A percentile compares a stretch with the other conserved stretches of the same genome.
Evolutionary conservation across 1,140 invertebrate species (phyloP).

Genomic region (Rhopalosiphum maidis): DNA sequence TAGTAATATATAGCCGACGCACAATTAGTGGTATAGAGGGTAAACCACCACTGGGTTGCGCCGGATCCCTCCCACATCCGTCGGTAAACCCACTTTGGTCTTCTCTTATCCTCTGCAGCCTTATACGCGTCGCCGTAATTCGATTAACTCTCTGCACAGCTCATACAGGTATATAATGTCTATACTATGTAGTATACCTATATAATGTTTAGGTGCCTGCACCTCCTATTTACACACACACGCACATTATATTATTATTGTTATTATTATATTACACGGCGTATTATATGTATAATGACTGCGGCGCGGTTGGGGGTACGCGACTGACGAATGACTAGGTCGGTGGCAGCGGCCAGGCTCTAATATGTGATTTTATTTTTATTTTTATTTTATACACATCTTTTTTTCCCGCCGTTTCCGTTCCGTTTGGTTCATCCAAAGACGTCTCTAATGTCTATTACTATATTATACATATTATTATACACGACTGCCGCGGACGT

Average conservation of each 20-base stretch:
- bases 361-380: slow-evolving; percentile 27
- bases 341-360: background rate
- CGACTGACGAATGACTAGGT: background rate
- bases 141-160: slow-evolving; percentile 25
- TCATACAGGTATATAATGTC: background rate
- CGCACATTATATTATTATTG: background rate
- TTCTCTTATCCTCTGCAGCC: background rate
- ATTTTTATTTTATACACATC: background rate
- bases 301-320: background rate
- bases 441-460: slow-evolving; percentile 11
- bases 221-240: background rate
- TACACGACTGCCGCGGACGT: background rate
- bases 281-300: background rate
- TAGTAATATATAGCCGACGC: background rate
- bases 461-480: slow-evolving; percentile 1
- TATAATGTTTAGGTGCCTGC: background rate
- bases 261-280: slow-evolving; percentile 31
- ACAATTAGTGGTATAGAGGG: background rate
- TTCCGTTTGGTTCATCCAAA: background rate
- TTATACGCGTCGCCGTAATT: background rate
- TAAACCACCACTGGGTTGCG: background rate
- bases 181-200: background rate
- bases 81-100: background rate
- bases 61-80: background rate
- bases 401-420: background rate